Base-by-base conservation (phyloP, 2,888 invertebrate genomes). In the Exephanes ischioxanthus region DNA sequence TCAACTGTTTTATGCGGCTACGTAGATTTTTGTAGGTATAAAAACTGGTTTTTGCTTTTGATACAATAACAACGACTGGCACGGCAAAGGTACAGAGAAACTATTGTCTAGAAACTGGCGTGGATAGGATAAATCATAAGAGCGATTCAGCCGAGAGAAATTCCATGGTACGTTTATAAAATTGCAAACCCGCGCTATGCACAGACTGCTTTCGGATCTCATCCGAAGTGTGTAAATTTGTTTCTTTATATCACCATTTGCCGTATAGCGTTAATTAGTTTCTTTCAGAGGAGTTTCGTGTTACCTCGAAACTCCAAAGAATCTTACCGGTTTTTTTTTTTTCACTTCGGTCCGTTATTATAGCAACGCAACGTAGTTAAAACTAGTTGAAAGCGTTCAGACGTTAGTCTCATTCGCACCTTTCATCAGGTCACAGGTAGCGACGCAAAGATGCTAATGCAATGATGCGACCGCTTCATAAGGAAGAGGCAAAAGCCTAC, bases 401-500 rank as follows among this genome's bases (percentile, higher is more conserved):
- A 58, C 26, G 26, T 26, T 26, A 58, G 58, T 26, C 14, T 58
- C 58, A 22, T 58, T 26, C 14, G 58, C 22, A 14, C 11, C 58
- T 58, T 26, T 26, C 22, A 58, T 22, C 26, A 26, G 26, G 58
- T 14, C 58, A 48, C n/a, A 37, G 71, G 30, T 58, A 26, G 58
- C 58, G 22, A 48, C 45, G 45, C 45, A 48, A 58, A 22, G 58
- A 58, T 11, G 58, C 58, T 26, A 14, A 48, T 4, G 45, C 45
- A 58, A 58, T 19, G 53, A 53, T 22, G 22, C 4, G 19, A 58
- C 26, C 26, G 58, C 11, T 22, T 26, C 11, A 79, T 41, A 72
- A 71, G 66, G 63, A 51, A 63, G 19, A 80, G 71, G 61, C 66
- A 26, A 80, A 58, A 19, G 26, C 68, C 19, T 41, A 68, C 68